Percentiles rank a stretch among this genome's conserved stretches.
Evolutionary conservation across 1,140 invertebrate genomes (phyloP).

Genomic region (Contarinia nasturtii): DNA sequence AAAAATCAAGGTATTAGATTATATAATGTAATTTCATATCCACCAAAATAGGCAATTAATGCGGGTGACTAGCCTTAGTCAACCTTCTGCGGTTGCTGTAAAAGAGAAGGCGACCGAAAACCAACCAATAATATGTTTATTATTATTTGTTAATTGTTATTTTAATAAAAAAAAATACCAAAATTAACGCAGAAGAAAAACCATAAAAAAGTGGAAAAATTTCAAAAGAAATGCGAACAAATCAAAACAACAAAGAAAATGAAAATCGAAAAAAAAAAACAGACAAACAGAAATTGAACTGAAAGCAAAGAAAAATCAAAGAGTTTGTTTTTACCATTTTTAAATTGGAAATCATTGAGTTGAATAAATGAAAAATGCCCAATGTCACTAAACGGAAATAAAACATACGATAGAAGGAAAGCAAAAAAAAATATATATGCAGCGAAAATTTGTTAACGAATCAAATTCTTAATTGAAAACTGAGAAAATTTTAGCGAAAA

Average conservation of each 20-base stretch:
- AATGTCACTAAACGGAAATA: too few relatives aligned
- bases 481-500: too few relatives aligned
- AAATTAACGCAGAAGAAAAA: slow-evolving; percentile 13
- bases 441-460: slow-evolving; percentile 19
- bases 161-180: neutral
- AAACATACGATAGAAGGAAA: neutral
- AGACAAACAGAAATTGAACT: too few relatives aligned
- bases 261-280: too few relatives aligned
- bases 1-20: too few relatives aligned
- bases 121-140: slow-evolving; percentile 25
- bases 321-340: too few relatives aligned
- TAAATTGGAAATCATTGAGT: too few relatives aligned
- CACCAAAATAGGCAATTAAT: neutral
- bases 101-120: slow-evolving; percentile 55
- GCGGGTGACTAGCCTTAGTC: slow-evolving; percentile 12
- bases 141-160: neutral
- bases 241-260: too few relatives aligned
- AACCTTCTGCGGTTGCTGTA: slow-evolving; percentile 59
- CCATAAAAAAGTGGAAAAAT: slow-evolving; percentile 19
- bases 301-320: too few relatives aligned
- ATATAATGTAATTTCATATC: neutral
- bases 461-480: too few relatives aligned
- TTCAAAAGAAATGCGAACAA: slow-evolving; percentile 24
- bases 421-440: neutral
- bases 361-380: too few relatives aligned